These are phyloP conservation scores for Tricholauxania praeusta DNA, from an alignment of 2,888 invertebrate genomes.

Conservation along the genomic window DNA sequence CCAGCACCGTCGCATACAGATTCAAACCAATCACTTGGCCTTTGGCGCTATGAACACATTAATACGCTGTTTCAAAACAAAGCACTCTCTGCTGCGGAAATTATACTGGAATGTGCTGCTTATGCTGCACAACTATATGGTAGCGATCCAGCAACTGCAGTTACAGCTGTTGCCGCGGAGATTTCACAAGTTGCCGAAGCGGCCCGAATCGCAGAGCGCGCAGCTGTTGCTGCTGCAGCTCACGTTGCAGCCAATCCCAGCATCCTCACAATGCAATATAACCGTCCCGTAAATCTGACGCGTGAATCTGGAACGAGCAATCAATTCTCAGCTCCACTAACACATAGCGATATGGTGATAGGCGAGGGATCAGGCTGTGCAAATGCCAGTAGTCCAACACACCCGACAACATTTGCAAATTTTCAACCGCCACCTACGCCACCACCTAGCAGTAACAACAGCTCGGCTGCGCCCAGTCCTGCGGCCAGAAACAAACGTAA, in stretches of 20 bases:
- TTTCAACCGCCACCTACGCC: constrained; percentile 48
- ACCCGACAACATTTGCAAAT: neutral
- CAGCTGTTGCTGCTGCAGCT: constrained; percentile 13
- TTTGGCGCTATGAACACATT: constrained; percentile 56
- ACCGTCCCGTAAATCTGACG: constrained; percentile 33
- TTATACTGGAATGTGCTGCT: constrained; percentile 58
- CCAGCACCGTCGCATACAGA: neutral
- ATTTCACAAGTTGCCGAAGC: constrained; percentile 32
- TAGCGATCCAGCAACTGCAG: constrained; percentile 12
- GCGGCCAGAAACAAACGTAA: constrained; percentile 51
- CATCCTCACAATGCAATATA: constrained; percentile 7
- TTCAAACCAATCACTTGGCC: constrained; percentile 45
- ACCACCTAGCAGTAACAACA: constrained; percentile 48
- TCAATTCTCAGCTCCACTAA: constrained; percentile 18
- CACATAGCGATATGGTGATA: constrained; percentile 23
- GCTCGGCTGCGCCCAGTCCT: constrained; percentile 21
- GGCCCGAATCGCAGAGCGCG: constrained; percentile 18
- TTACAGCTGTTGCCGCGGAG: constrained; percentile 10
- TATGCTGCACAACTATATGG: constrained; percentile 41
- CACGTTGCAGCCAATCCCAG: constrained; percentile 21
- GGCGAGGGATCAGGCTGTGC: constrained; percentile 17
- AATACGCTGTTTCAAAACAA: constrained; percentile 39
- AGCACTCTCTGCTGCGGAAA: constrained; percentile 54
- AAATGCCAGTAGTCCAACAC: constrained; percentile 15
- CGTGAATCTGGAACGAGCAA: neutral